These are phyloP conservation scores for Anguilla obscura DNA, from an alignment of 2,797 vertebrate species.

Conservation along the genomic window DNA sequence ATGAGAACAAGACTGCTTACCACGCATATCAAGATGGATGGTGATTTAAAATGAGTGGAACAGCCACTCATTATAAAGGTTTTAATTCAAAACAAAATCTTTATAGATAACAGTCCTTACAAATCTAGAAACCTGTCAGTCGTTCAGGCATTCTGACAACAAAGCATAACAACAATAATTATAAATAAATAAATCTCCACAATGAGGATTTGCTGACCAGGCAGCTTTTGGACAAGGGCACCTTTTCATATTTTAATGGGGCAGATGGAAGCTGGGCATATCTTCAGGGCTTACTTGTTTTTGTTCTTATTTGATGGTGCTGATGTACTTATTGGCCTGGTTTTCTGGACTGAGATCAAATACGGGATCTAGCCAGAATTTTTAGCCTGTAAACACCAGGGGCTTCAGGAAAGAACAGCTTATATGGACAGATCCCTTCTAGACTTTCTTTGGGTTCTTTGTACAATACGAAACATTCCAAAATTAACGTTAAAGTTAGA, in stretches of 20 bases:
- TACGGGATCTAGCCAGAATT: not conserved
- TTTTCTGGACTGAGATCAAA: not conserved
- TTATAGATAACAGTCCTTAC: not conserved
- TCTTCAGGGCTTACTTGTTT: not conserved
- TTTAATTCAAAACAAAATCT: not conserved
- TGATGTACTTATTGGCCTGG: conserved; percentile 18
- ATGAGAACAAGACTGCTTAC: not conserved
- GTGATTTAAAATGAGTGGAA: not conserved
- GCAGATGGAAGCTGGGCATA: not conserved
- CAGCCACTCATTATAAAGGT: not conserved
- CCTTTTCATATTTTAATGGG: conserved; percentile 17
- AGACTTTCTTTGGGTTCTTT: not conserved
- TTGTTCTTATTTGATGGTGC: not conserved
- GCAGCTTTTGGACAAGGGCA: conserved; percentile 8
- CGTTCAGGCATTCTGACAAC: not conserved
- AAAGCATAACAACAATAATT: not conserved
- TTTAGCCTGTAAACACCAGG: not conserved
- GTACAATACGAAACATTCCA: not conserved
- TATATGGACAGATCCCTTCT: not conserved
- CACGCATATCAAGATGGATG: not conserved
- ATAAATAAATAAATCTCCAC: not conserved
- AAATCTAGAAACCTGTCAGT: not conserved
- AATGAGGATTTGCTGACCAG: not conserved
- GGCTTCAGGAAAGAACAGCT: not conserved
- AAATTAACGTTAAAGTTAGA: not conserved